A percentile compares a stretch with the other conserved stretches of the same genome.
phyloP scores from a whole-genome alignment of 2,113 vertebrate species.

The Geococcyx californianus region DNA sequence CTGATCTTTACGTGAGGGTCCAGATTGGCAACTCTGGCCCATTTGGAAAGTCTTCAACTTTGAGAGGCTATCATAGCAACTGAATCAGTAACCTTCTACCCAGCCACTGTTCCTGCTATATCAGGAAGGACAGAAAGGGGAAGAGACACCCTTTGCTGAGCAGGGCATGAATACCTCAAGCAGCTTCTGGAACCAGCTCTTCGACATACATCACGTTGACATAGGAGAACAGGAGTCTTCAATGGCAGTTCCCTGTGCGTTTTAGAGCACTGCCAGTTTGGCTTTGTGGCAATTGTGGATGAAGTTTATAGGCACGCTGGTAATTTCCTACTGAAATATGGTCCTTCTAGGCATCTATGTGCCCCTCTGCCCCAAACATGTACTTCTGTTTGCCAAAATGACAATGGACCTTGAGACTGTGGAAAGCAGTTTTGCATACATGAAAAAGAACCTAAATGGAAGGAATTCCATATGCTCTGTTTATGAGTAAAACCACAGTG shows the following conservation, averaged over 20 bases:
- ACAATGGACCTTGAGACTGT: background rate
- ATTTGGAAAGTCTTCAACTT: background rate
- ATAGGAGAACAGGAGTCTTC: background rate
- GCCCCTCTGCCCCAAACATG: rapidly evolving
- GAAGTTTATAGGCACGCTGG: background rate
- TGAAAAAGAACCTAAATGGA: background rate
- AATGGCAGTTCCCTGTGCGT: background rate
- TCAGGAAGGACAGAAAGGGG: background rate
- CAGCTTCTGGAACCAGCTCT: background rate
- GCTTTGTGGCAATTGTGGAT: background rate
- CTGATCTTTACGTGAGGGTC: background rate
- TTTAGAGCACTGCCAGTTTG: background rate
- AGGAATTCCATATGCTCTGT: background rate
- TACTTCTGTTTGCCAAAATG: background rate
- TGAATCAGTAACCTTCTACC: background rate
- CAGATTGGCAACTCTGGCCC: background rate
- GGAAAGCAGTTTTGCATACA: background rate
- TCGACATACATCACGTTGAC: background rate
- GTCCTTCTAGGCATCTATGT: background rate
- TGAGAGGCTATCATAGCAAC: background rate
- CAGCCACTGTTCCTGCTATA: background rate
- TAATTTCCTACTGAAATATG: background rate
- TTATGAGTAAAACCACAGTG: background rate
- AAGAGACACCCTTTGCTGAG: background rate
- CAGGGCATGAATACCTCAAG: background rate